phyloP scores from a whole-genome alignment of 1,140 invertebrate species.

The Mizuhopecten yessoensis region DNA sequence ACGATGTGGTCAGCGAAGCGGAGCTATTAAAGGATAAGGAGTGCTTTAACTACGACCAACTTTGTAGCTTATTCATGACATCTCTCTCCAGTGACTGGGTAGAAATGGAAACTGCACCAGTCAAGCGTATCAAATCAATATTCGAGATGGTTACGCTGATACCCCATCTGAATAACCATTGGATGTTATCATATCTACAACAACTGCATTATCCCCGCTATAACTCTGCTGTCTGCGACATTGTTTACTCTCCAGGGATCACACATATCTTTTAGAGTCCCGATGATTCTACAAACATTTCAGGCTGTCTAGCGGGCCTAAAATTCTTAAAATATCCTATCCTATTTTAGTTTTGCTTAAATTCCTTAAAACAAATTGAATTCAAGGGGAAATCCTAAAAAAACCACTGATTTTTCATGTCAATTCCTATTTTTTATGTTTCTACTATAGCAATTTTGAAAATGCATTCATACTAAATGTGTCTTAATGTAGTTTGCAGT shows the following conservation, averaged over 20 bases:
- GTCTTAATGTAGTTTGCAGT: too few species aligned
- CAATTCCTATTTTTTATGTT: too few species aligned
- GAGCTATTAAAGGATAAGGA: not conserved
- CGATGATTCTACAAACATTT: too few species aligned
- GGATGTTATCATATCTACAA: not conserved
- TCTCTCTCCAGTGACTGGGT: not conserved
- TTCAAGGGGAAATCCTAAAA: too few species aligned
- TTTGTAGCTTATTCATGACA: conserved; percentile 28
- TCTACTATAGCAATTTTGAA: too few species aligned
- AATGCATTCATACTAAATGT: too few species aligned
- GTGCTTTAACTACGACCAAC: not conserved
- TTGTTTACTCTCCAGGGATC: not conserved
- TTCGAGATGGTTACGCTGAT: conserved; percentile 25
- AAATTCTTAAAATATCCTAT: too few species aligned
- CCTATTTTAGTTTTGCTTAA: too few species aligned
- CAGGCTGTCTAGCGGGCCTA: too few species aligned
- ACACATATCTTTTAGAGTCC: too few species aligned
- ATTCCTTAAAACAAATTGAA: too few species aligned
- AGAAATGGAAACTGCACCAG: not conserved
- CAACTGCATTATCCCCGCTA: not conserved
- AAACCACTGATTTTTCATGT: too few species aligned
- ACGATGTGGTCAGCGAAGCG: not conserved
- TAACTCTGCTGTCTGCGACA: not conserved
- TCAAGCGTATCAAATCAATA: conserved; percentile 9
- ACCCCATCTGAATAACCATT: not conserved